Evolutionary conservation across 1,140 invertebrate genomes (phyloP), one percentile per base, ranked within the genome.

Genomic region (Hyles euphorbiae): DNA sequence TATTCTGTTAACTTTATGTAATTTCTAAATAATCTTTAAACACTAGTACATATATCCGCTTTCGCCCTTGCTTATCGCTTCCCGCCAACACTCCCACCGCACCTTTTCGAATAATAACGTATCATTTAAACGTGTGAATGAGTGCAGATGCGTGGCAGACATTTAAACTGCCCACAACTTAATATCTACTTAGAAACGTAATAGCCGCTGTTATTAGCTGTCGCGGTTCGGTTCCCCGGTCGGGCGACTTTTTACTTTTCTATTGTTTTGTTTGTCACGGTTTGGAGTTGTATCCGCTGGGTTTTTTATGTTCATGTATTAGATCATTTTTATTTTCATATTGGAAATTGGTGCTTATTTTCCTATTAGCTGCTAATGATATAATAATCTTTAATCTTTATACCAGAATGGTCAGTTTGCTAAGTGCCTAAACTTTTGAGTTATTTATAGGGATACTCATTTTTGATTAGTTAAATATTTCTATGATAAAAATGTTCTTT

Each of bases 61-160:
- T 9, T n/a, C n/a, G 22, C 22, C 22, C 8, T 32, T 32, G 32
- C 8, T 32, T 50, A 12, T 9, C 33, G 22, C 22, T 58, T 33
- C 11, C 3, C 59, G 52, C 68, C 50, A 32, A n/a, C 40, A 62
- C 12, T 46, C 11, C 4, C 34, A 51, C 55, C 61, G 22, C 32
- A 51, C 34, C 60, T 36, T 57, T 46, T 48, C 43, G 55, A 48
- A 45, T 34, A 50, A 33, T 43, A 63, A 65, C 60, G 53, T 69
- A 58, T 63, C 55, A 61, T 69, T 62, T 59, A 53, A 56, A 68
- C 71, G 67, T 76, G 74, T 63, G 72, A 74, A 74, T 49, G 5
- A 47, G 56, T 61, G 47, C 74, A 76, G 64, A 60, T 76, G 74
- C 11, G 11, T 10, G 33, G 34, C 50, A 34, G 32, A 10, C 34